phyloP scores from a whole-genome alignment of 2,888 invertebrate species.

The Iphiclides podalirius region DNA sequence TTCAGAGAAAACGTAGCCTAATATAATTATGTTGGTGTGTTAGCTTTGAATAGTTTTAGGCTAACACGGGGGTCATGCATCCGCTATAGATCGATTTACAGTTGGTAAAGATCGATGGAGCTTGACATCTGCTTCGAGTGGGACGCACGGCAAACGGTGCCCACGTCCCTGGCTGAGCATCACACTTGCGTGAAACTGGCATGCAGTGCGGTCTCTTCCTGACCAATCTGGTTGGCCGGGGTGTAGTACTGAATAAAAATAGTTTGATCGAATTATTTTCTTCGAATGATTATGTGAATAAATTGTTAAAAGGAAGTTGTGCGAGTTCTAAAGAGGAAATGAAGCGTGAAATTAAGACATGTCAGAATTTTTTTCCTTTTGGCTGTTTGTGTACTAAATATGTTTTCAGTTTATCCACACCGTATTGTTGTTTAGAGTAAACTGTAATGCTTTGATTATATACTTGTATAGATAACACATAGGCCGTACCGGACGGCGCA shows the following conservation, averaged over 20 bases:
- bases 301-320: no score
- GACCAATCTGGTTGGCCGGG: conserved; percentile 86
- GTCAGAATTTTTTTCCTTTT: no score
- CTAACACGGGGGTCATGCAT: neutral
- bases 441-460: no score
- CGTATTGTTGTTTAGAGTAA: no score
- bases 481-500: no score
- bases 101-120: conserved; percentile 59
- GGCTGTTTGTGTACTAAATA: no score
- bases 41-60: neutral
- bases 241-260: conserved; percentile 86
- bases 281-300: no score
- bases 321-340: no score
- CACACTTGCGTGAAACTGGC: conserved; percentile 92
- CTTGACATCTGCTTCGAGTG: conserved; percentile 46
- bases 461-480: no score
- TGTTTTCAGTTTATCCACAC: no score
- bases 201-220: conserved; percentile 84
- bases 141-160: conserved; percentile 54
- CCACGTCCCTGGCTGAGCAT: conserved; percentile 71
- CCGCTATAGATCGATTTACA: conserved; percentile 39
- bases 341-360: no score
- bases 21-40: neutral
- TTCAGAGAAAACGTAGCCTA: neutral
- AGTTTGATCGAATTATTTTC: no score